Base-by-base conservation (phyloP, 92 coral and sea anemone species). In the Porites evermanni region DNA sequence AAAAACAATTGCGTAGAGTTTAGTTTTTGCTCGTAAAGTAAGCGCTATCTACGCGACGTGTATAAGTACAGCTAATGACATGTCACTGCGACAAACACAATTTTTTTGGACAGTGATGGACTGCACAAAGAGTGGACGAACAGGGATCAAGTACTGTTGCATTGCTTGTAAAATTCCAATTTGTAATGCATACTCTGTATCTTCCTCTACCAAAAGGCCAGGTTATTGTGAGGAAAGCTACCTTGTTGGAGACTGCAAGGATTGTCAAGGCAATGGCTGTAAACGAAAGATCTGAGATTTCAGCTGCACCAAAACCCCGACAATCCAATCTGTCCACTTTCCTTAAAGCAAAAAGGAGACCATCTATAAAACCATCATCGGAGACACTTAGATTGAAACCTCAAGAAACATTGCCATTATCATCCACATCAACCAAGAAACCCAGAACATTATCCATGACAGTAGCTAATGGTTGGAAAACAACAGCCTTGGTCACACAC, bases 221-320 rank as follows among this genome's bases (percentile, higher is more conserved):
- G 91, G 94, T 78, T 91, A 91, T 54, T 77, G 88, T 77, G 86
- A 92, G 74, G 84, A 92, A 63, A 79, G 53, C n/a, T 89, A 86
- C 54, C 75, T 87, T 77, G 91, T 89, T 78, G 92, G 95, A 86
- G 89, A 92, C 79, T 92, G 93, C 75, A 58, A 81, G 50, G 89
- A 89, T 65, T 86, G 91, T 83, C 69, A 77, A 7, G 20, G 68
- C 29, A 77, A 60, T 77, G 7, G 8, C 72, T 54, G 53, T 56
- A 60, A 77, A 77, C 54, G 54, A 77, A 77, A 77, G 61, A 29
- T 74, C 81, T 1, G 69, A 16, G 69, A 53, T 19, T 77, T 61
- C 74, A 71, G 82, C 78, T 72, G 32, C 3, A 29, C 32, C 32
- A 29, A 86, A 80, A 79, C 77, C 92, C n/a, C 47, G 79, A 70